phyloP scores from a whole-genome alignment of 2,797 vertebrate species.

The Sebastes steindachneri region DNA sequence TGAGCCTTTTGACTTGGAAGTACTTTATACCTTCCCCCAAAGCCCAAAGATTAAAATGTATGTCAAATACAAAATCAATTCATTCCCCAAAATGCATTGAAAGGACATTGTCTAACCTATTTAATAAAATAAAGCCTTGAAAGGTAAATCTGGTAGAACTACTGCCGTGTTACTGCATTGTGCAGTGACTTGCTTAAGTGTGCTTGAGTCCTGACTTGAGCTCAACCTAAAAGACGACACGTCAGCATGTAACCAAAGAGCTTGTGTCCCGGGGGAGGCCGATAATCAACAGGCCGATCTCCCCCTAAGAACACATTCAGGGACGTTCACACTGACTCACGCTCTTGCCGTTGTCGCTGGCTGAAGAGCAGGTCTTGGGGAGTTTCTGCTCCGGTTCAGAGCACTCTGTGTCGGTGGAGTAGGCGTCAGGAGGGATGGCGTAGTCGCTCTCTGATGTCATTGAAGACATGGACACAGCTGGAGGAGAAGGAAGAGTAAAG shows the following conservation, averaged over 20 bases:
- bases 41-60: no score
- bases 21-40: no score
- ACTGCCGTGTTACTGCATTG: not conserved
- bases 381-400: conserved; percentile 96
- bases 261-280: not conserved
- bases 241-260: not conserved
- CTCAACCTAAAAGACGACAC: no score
- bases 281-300: not conserved
- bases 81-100: not conserved
- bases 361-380: conserved; percentile 90
- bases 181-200: not conserved
- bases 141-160: not conserved
- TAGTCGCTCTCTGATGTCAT: conserved; percentile 96
- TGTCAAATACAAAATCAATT: no score
- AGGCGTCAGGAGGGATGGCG: conserved; percentile 97
- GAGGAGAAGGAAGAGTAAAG: not conserved
- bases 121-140: not conserved
- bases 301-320: not conserved
- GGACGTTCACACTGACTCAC: conserved; percentile 77
- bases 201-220: not conserved
- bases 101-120: not conserved
- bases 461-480: conserved; percentile 94
- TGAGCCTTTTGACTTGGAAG: no score
- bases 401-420: conserved; percentile 92
- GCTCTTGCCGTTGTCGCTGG: conserved; percentile 90